Evolutionary conservation across 2,888 invertebrate genomes (phyloP).

Genomic region (Drosophila atripex): DNA sequence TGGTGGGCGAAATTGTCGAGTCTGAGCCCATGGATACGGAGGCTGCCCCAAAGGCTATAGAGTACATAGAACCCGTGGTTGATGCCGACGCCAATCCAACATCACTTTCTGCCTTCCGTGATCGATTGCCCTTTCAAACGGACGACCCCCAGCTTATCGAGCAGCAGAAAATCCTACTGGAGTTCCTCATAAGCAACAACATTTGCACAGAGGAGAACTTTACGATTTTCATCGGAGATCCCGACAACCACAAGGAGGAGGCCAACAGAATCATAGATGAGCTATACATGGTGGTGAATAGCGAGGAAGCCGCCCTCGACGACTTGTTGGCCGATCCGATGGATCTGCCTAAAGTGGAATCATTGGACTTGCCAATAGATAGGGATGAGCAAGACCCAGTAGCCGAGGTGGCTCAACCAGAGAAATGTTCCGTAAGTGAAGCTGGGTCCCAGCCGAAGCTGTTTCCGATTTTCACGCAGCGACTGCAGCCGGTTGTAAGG

Average conservation of each 20-base stretch:
- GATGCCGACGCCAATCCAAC: conserved; percentile 38
- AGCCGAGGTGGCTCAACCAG: not conserved
- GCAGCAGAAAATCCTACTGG: conserved; percentile 80
- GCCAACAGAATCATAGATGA: conserved; percentile 81
- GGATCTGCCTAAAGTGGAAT: not conserved
- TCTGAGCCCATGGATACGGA: conserved; percentile 35
- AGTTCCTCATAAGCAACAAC: conserved; percentile 82
- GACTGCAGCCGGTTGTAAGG: conserved; percentile 66
- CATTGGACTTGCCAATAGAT: not conserved
- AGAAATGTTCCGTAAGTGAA: not conserved
- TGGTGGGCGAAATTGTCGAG: conserved; percentile 66
- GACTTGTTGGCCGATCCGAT: not conserved
- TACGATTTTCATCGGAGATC: conserved; percentile 82
- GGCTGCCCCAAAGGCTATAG: not conserved
- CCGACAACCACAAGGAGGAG: conserved; percentile 81
- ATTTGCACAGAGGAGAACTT: conserved; percentile 83
- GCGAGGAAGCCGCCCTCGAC: conserved; percentile 36
- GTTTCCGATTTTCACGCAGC: conserved; percentile 83
- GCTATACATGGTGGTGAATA: conserved; percentile 72
- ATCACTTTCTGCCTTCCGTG: conserved; percentile 70
- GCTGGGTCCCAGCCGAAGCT: conserved; percentile 72
- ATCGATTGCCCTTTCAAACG: conserved; percentile 81
- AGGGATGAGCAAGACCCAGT: not conserved
- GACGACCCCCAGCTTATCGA: conserved; percentile 78
- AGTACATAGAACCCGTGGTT: not conserved